Conservation (phyloP, 1,140 invertebrate species). For the Asobara japonica region DNA sequence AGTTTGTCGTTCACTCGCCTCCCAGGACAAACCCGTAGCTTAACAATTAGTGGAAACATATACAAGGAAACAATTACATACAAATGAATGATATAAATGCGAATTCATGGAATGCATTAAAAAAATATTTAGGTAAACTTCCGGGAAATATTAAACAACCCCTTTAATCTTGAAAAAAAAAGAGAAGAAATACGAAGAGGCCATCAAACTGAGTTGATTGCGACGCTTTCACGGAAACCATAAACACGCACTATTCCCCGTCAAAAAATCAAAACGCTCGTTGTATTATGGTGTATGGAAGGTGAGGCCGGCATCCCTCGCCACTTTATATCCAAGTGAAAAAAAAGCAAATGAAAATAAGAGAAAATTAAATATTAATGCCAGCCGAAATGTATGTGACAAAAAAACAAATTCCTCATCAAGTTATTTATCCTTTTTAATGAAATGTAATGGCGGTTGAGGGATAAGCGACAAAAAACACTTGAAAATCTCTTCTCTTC, state of each 20-base stretch:
- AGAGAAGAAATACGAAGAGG: slow-evolving; percentile 22
- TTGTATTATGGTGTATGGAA: background rate
- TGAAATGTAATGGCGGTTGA: background rate
- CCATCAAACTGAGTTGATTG: slow-evolving; percentile 42
- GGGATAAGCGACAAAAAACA: background rate
- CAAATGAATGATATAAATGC: slow-evolving; percentile 15
- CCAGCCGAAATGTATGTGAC: background rate
- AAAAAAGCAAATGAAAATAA: background rate
- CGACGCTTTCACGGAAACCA: slow-evolving; percentile 44
- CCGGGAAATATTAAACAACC: slow-evolving; percentile 30
- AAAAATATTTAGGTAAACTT: slow-evolving; percentile 26
- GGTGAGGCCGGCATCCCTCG: background rate
- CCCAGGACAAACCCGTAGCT: too few relatives aligned
- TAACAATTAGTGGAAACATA: background rate
- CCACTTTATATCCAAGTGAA: background rate
- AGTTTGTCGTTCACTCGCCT: too few relatives aligned
- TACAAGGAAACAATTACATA: background rate
- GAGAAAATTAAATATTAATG: background rate
- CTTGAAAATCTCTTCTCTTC: background rate
- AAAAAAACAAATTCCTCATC: background rate
- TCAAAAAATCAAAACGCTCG: slow-evolving; percentile 31
- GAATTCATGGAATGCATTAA: slow-evolving; percentile 3
- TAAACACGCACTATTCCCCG: slow-evolving; percentile 44
- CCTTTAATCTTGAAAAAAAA: slow-evolving; percentile 31
- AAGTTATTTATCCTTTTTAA: background rate